Base-by-base conservation (phyloP, 2,888 invertebrate genomes). In the Chamaedrilus cognettii region DNA sequence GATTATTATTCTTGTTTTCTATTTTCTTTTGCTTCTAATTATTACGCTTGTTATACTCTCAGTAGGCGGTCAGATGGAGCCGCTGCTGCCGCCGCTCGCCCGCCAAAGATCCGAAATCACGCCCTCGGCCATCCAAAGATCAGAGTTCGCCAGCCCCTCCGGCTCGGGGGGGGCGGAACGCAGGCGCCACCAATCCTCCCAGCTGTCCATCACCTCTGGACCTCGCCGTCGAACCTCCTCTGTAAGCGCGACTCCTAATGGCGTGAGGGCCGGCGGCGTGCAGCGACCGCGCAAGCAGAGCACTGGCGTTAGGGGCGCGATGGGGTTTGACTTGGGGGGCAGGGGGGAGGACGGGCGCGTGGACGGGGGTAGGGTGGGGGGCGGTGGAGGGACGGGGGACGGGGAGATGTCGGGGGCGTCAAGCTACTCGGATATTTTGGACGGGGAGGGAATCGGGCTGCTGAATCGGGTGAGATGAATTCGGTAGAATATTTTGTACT, bases 351-450 rank as follows among this genome's bases (percentile, higher is more conserved):
- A 33, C 11, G 35, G 42, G 23, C 34, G 31, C 26, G 49, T 34
- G 2, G 60, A 33, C 30, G 42, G 28, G 2, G 60, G 30, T 26
- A 42, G 34, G 23, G n/a, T 26, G 7, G 60, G 42, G 49, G 26
- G 3, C 5, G 34, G 26, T 26, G 42, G 23, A 26, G 26, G 30
- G 49, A 60, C 35, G 26, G 26, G 26, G 15, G 42, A 23, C 1
- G n/a, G n/a, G n/a, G 60, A 60, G 60, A 34, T 60, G 49, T 60
- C 60, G 35, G 42, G 33, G 23, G 60, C 60, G 5, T 60, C 60
- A 28, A 60, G 60, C 42, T 58, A 33, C n/a, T 60, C 62, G 2
- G 62, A 52, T 32, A 62, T 33, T n/a, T 33, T 62, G n/a, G 55
- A 31, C 0, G 52, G 51, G 34, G 62, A 31, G 11, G 42, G 42